These are phyloP conservation scores for Onychomys torridus DNA, from an alignment of 2,797 vertebrate species.

Conservation along the genomic window DNA sequence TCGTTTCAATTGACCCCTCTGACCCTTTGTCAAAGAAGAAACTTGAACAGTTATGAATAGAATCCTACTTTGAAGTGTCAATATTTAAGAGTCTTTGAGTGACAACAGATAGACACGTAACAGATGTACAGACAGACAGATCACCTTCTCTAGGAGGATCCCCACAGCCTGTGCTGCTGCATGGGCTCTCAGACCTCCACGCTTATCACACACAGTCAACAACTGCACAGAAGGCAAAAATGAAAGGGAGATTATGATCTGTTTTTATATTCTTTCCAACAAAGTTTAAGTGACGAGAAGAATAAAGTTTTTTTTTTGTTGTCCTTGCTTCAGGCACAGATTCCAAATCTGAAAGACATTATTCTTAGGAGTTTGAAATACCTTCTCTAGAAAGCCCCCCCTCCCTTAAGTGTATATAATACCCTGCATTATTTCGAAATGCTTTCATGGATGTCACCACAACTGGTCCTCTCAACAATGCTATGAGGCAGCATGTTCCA, in stretches of 20 bases:
- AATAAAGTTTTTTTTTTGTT: constrained; percentile 32
- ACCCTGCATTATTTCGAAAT: neutral
- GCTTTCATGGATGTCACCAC: neutral
- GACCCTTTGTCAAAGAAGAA: constrained; percentile 48
- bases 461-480: neutral
- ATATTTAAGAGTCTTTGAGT: constrained; percentile 42
- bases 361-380: constrained; percentile 33
- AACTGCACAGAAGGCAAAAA: neutral
- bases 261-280: constrained; percentile 23
- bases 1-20: constrained; percentile 1
- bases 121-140: neutral
- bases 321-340: constrained; percentile 17
- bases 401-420: neutral
- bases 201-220: neutral
- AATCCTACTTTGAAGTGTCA: constrained; percentile 21
- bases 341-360: constrained; percentile 45
- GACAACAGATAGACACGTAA: neutral
- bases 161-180: neutral
- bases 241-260: neutral
- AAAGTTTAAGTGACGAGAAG: constrained; percentile 33
- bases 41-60: neutral
- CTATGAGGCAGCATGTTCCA: neutral
- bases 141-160: constrained; percentile 37
- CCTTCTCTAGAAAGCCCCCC: constrained; percentile 37
- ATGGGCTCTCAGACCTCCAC: neutral